These are phyloP conservation scores for Salvelinus sp. DNA, from an alignment of 2,113 vertebrate genomes.

Conservation along the genomic window DNA sequence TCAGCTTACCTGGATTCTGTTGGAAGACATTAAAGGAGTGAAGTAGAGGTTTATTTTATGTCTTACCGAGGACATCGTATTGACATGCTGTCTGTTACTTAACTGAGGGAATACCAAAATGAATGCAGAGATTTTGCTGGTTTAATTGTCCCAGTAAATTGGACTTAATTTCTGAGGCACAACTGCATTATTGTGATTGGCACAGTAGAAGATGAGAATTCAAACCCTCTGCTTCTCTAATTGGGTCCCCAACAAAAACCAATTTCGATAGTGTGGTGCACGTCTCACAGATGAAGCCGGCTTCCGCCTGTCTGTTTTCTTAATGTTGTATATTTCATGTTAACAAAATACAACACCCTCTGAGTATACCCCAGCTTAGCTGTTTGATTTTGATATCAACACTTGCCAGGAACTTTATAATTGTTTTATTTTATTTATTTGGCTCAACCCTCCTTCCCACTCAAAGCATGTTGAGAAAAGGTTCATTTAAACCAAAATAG, in stretches of 20 bases:
- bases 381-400: too few species aligned
- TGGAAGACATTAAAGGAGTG: conserved; percentile 9
- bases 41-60: conserved; percentile 26
- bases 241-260: conserved; percentile 47
- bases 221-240: conserved; percentile 50
- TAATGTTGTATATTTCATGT: neutral
- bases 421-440: too few species aligned
- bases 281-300: too few species aligned
- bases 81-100: neutral
- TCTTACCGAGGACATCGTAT: neutral
- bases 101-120: neutral
- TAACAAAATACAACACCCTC: neutral
- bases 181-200: conserved; percentile 73
- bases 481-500: too few species aligned
- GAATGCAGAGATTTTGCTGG: conserved; percentile 41
- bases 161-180: conserved; percentile 63
- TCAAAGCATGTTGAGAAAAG: too few species aligned
- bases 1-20: conserved; percentile 15
- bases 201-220: conserved; percentile 58
- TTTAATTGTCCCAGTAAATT: conserved; percentile 64
- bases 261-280: neutral
- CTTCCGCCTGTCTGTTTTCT: neutral
- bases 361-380: too few species aligned
- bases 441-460: too few species aligned
- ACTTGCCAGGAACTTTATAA: too few species aligned